A percentile compares a stretch with the other conserved stretches of the same genome.
phyloP scores from a whole-genome alignment of 2,888 invertebrate genomes.

The Anorthoa munda region DNA sequence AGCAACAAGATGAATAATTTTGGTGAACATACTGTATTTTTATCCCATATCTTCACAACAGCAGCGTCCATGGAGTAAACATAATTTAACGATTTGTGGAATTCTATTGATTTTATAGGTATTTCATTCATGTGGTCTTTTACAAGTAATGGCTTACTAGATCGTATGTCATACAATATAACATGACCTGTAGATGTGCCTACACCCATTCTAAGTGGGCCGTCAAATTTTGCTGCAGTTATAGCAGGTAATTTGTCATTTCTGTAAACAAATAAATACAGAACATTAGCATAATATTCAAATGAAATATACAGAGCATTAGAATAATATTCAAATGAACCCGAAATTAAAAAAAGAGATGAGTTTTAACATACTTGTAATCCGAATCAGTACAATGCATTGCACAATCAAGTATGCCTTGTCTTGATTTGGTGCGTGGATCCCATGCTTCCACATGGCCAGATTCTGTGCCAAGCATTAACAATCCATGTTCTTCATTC shows the following conservation, averaged over 20 bases:
- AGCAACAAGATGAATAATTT: background rate
- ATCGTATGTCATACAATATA: constrained; percentile 98
- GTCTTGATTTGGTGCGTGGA: constrained; percentile 94
- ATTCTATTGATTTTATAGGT: constrained; percentile 97
- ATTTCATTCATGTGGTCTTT: constrained; percentile 99
- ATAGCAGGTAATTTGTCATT: constrained; percentile 93
- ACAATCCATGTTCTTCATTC: constrained; percentile 96
- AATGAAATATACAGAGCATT: too few relatives aligned
- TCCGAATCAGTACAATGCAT: constrained; percentile 90
- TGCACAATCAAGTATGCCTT: constrained; percentile 96
- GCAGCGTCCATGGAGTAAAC: constrained; percentile 97
- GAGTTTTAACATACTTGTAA: constrained; percentile 76
- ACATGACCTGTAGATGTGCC: constrained; percentile 99
- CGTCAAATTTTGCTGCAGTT: constrained; percentile 95
- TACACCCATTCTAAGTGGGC: constrained; percentile 95
- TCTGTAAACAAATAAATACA: constrained; percentile 82
- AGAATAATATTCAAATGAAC: constrained; percentile 12
- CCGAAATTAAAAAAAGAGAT: background rate
- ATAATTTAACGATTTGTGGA: constrained; percentile 94
- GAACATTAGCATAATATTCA: constrained; percentile 1
- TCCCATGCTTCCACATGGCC: constrained; percentile 99
- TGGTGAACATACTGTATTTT: constrained; percentile 92
- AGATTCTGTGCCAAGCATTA: constrained; percentile 96
- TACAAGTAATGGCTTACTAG: constrained; percentile 95
- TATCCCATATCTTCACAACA: constrained; percentile 97